Base-by-base conservation (phyloP, 2,888 invertebrate genomes). In the Cerceris ruficornis region DNA sequence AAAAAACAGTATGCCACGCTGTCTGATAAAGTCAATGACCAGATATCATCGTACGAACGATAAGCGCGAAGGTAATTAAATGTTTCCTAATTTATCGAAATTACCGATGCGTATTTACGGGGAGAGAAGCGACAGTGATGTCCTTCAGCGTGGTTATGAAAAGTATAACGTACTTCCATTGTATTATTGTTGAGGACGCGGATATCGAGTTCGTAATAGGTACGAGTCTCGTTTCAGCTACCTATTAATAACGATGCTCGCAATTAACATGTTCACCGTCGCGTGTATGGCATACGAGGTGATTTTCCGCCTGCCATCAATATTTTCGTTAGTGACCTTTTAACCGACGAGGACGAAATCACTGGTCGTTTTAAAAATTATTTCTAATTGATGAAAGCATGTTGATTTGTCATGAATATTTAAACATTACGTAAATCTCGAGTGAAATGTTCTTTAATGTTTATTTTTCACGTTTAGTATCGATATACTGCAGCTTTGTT, bases 21-120 rank as follows among this genome's bases (percentile, higher is more conserved):
- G 91, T 71, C 75, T 91, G 60, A 87, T 91, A 64, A 91, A 90
- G 74, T 90, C 90, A 15, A 90, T 91, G 87, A 83, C 85, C 52
- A 86, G 89, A 43, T 90, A 89, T 74, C 87, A 81, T 13, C 85
- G 72, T 70, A 79, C 79, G 6, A 64, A 77, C 39, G 49, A 65
- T 57, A 69, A 68, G 15, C 64, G 69, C 41, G 86, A 84, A 88
- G 88, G 90, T 90, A 87, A 72, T 14, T 28, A 28, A 28, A n/a
- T 52, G 52, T 1, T 61, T 7, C 15, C 17, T n/a, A 28, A 17
- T 7, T 17, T 6, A 13, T 6, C 4, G 0, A 14, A 11, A 61
- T 13, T 46, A 28, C 2, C 28, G 46, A 54, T 46, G 62, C 52
- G 68, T 17, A 11, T 71, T 76, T 64, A 69, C 50, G 58, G 28